Percentiles rank a stretch among this genome's conserved stretches.
Evolutionary conservation across 2,113 vertebrate genomes (phyloP).

Genomic region (Pterophyllum scalare): DNA sequence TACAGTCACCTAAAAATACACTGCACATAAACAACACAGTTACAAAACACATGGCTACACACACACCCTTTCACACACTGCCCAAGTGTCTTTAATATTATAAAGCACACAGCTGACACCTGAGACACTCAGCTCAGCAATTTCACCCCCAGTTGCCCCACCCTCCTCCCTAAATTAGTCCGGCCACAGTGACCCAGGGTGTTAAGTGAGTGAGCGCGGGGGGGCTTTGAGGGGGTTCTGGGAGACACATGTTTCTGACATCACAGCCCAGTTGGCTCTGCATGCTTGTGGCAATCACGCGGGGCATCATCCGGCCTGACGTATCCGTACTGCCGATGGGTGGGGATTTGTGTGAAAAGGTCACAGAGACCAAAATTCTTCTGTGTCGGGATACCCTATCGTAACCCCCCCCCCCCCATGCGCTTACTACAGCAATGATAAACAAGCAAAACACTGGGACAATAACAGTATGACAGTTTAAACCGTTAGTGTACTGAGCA

Average conservation of each 20-base stretch:
- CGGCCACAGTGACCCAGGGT: slow-evolving; percentile 33
- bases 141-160: slow-evolving; percentile 22
- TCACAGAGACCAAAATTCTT: slow-evolving; percentile 2
- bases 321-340: background rate
- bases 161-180: slow-evolving; percentile 35
- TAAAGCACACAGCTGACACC: slow-evolving; percentile 76
- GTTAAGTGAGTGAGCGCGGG: background rate
- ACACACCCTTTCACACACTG: slow-evolving; percentile 25
- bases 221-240: background rate
- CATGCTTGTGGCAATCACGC: slow-evolving; percentile 76
- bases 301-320: slow-evolving; percentile 68
- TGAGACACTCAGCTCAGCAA: slow-evolving; percentile 41
- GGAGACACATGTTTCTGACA: slow-evolving; percentile 67
- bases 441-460: background rate
- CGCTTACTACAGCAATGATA: background rate
- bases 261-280: slow-evolving; percentile 60
- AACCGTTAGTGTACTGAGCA: background rate
- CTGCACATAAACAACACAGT: slow-evolving; percentile 58
- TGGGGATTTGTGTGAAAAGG: slow-evolving; percentile 42
- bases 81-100: slow-evolving; percentile 76
- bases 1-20: slow-evolving; percentile 79
- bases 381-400: slow-evolving; percentile 26
- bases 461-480: background rate
- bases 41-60: slow-evolving; percentile 39
- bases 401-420: background rate